Percentiles rank a stretch among this genome's conserved stretches.
Evolutionary conservation across 2,797 vertebrate species (phyloP).

Genomic region (Mionectes olivaceus): DNA sequence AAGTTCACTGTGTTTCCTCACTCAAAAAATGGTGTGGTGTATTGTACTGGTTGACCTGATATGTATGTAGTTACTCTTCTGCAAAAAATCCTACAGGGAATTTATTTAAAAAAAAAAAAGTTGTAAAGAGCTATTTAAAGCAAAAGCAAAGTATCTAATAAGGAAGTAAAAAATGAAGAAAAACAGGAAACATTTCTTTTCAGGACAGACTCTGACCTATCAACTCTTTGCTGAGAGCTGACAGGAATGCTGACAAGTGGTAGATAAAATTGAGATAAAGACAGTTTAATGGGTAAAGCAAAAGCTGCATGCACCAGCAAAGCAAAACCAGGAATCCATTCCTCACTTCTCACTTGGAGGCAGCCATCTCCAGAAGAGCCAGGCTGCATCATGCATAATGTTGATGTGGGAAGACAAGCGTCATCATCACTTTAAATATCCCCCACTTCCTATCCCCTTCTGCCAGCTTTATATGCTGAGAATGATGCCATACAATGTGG

Average conservation of each 20-base stretch:
- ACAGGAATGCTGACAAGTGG: not conserved
- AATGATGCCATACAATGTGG: not conserved
- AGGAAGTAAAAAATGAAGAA: constrained; percentile 26
- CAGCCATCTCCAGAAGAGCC: not conserved
- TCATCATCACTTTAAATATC: not conserved
- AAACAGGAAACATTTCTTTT: not conserved
- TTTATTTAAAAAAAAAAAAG: not conserved
- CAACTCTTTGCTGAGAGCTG: not conserved
- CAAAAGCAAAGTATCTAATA: not conserved
- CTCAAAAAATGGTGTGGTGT: not conserved
- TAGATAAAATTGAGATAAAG: not conserved
- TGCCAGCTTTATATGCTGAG: not conserved
- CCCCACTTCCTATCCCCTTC: not conserved
- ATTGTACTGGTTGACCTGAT: not conserved
- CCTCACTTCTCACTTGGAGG: not conserved
- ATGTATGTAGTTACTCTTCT: not conserved
- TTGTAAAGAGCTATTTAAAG: not conserved
- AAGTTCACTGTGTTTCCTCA: not conserved
- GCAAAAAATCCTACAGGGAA: not conserved
- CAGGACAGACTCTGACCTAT: not conserved
- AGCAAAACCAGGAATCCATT: not conserved
- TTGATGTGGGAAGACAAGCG: not conserved
- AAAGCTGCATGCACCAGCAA: rapidly evolving
- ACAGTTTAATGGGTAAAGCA: not conserved
- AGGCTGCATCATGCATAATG: too few species aligned